Percentiles rank a stretch among this genome's conserved stretches.
These are phyloP conservation scores for Drosophila biarmipes DNA, from an alignment of 1,140 invertebrate species.

Conservation along the genomic window DNA sequence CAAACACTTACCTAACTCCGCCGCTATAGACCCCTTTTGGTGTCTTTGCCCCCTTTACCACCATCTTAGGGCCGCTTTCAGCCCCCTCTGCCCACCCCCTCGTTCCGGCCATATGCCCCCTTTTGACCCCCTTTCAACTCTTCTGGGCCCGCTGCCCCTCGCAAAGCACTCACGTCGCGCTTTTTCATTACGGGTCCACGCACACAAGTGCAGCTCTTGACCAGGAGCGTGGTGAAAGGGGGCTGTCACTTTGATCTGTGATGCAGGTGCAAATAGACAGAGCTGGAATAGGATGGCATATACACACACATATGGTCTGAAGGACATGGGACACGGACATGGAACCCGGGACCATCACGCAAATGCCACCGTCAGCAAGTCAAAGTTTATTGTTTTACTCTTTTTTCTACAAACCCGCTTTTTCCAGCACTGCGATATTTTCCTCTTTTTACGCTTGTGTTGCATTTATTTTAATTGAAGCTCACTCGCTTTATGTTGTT, in stretches of 20 bases:
- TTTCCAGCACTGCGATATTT: slow-evolving; percentile 13
- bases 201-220: slow-evolving; percentile 68
- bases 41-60: not conserved
- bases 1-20: slow-evolving; percentile 21
- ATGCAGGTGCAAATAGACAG: slow-evolving; percentile 56
- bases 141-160: not conserved
- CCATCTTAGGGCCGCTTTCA: not conserved
- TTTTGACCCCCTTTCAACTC: not conserved
- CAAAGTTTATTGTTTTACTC: slow-evolving; percentile 60
- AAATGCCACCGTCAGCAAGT: slow-evolving; percentile 62
- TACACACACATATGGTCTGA: not conserved
- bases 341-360: slow-evolving; percentile 29
- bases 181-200: slow-evolving; percentile 67
- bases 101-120: not conserved
- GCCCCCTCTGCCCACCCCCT: not conserved
- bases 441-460: slow-evolving; percentile 40
- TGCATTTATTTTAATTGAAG: slow-evolving; percentile 56
- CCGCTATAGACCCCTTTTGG: not conserved
- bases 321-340: slow-evolving; percentile 6
- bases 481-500: slow-evolving; percentile 13
- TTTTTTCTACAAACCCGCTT: not conserved
- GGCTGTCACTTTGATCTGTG: slow-evolving; percentile 69
- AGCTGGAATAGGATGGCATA: slow-evolving; percentile 5
- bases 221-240: slow-evolving; percentile 1
- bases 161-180: slow-evolving; percentile 55